Conservation (phyloP, 2,113 vertebrate species). For the Prunella fulvescens region DNA sequence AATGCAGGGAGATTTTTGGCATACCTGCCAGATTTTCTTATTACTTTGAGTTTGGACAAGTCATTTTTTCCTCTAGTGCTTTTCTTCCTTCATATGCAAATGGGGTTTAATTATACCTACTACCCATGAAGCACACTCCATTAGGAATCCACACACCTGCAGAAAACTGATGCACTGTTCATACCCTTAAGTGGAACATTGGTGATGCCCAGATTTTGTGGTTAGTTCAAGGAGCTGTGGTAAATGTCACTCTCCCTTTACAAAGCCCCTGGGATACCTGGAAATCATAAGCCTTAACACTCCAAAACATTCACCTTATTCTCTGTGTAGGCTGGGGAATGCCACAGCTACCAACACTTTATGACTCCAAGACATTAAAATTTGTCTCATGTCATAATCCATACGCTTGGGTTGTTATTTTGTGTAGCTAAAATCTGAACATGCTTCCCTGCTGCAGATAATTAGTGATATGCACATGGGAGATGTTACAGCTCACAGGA, state of each 20-base stretch:
- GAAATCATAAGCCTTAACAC: not conserved
- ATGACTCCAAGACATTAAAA: conserved; percentile 1
- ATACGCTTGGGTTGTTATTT: not conserved
- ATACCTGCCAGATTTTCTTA: not conserved
- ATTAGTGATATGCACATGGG: conserved; percentile 36
- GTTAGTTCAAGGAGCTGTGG: not conserved
- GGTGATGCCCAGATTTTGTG: not conserved
- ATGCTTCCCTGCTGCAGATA: conserved; percentile 24
- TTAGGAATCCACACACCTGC: not conserved
- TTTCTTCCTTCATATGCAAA: not conserved
- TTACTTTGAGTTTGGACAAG: not conserved
- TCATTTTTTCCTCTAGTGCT: not conserved
- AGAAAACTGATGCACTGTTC: not conserved
- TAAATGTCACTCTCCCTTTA: not conserved
- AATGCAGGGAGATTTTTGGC: not conserved
- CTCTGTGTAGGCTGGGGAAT: not conserved
- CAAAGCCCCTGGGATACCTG: not conserved
- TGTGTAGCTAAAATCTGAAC: conserved; percentile 33
- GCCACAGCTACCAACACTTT: not conserved
- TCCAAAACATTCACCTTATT: not conserved
- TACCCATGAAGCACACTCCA: not conserved
- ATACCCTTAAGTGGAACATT: not conserved
- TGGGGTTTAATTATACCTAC: not conserved
- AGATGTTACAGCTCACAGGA: not conserved
- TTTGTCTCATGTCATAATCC: conserved; percentile 20